These are phyloP conservation scores for Drosophila tropicalis DNA, from an alignment of 1,140 invertebrate genomes.

Conservation along the genomic window DNA sequence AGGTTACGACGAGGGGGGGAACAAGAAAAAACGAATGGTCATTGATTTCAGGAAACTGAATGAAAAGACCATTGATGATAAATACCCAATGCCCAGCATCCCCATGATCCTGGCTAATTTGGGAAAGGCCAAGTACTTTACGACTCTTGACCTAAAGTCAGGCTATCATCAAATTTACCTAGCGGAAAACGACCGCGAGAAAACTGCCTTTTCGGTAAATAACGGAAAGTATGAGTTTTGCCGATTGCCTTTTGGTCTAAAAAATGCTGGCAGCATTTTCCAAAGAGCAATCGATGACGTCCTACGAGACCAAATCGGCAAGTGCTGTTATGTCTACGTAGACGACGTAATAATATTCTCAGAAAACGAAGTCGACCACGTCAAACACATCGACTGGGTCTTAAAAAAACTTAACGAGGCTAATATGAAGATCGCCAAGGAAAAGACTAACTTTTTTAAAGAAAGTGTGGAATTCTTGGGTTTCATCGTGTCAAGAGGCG, in stretches of 20 bases:
- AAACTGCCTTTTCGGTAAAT: slow-evolving; percentile 8
- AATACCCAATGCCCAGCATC: background rate
- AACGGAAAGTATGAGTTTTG: slow-evolving; percentile 1
- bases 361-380: background rate
- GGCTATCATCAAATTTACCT: slow-evolving; percentile 8
- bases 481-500: background rate
- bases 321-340: background rate
- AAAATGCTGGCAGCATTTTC: slow-evolving; percentile 2
- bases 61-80: background rate
- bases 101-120: slow-evolving; percentile 2
- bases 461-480: background rate
- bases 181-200: slow-evolving; percentile 3
- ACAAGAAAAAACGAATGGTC: slow-evolving; percentile 1
- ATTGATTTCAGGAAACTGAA: slow-evolving; percentile 4
- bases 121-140: slow-evolving; percentile 8
- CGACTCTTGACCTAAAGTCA: slow-evolving; percentile 5
- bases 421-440: background rate
- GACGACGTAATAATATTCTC: background rate
- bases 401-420: background rate
- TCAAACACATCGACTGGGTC: background rate
- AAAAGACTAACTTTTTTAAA: background rate
- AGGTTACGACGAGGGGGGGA: background rate
- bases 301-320: background rate
- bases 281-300: background rate
- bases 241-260: slow-evolving; percentile 1